These are phyloP conservation scores for Gymnoscelis rufifasciata DNA, from an alignment of 2,888 invertebrate genomes.

Conservation along the genomic window DNA sequence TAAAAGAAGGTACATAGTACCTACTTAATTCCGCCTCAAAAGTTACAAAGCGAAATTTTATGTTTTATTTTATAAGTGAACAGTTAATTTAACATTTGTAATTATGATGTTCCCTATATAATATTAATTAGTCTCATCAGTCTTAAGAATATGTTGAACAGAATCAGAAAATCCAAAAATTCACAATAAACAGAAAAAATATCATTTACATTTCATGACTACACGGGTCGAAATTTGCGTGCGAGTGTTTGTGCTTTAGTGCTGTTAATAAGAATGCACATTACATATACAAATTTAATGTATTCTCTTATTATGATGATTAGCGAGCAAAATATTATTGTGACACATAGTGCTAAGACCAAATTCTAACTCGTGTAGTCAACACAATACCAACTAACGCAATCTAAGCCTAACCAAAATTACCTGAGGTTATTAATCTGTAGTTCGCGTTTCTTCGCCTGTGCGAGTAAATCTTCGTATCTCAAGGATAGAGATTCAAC, in stretches of 20 bases:
- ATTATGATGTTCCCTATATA: too few species aligned
- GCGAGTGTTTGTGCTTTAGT: slow-evolving; percentile 1
- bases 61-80: too few species aligned
- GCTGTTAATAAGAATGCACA: too few species aligned
- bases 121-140: neutral
- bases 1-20: too few species aligned
- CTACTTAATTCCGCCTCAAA: too few species aligned
- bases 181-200: slow-evolving; percentile 24
- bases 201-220: slow-evolving; percentile 7
- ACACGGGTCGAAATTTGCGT: slow-evolving; percentile 8
- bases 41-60: too few species aligned
- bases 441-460: slow-evolving; percentile 86
- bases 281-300: too few species aligned
- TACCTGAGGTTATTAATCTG: slow-evolving; percentile 89
- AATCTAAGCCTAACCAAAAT: slow-evolving; percentile 35
- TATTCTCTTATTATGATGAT: too few species aligned
- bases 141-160: slow-evolving; percentile 31
- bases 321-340: neutral
- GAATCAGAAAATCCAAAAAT: slow-evolving; percentile 30
- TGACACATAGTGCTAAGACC: neutral
- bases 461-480: slow-evolving; percentile 83
- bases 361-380: slow-evolving; percentile 10
- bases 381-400: neutral
- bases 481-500: slow-evolving; percentile 82
- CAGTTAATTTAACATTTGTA: too few species aligned